Base-by-base conservation (phyloP, 1,140 invertebrate species). In the Drosophila sturtevanti region DNA sequence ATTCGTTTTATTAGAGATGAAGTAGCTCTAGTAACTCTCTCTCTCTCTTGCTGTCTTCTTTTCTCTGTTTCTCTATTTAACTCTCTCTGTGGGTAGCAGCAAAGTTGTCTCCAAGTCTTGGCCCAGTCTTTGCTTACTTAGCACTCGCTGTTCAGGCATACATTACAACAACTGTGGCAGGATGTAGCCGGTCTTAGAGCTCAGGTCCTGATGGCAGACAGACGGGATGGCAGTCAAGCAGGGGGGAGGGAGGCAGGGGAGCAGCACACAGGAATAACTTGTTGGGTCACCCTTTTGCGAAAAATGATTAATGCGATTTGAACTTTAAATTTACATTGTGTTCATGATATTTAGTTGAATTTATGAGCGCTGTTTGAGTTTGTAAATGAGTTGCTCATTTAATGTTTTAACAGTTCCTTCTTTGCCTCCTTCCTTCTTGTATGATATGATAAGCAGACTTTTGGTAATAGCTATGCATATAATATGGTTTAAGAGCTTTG, bases 381-480 rank as follows among this genome's bases (percentile, higher is more conserved):
- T 87, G 82, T 87, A 89, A 89, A 89, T 89, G 82, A 87, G 82
- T 87, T 89, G 84, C 82, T 89, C 82, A 87, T 89, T 89, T 89
- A 89, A 89, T 87, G 84, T 81, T 72, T 72, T 72, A 81, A 81
- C 81, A 87, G 71, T 68, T 7, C 61, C 67, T 38, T 65, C n/a
- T 66, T 27, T 37, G 10, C 54, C 14, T 16, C 27, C 4, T 21
- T 12, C 18, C 38, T 18, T 1, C 35, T 10, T 21, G 9, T n/a
- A 18, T 63, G 54, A n/a, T 5, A 24, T 9, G 54, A 18, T 10
- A 6, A 55, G 22, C 14, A 34, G 44, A 21, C 16, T 37, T 59
- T 27, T 34, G 11, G 21, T 5, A 24, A 27, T n/a, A 12, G 21
- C 18, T n/a, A 22, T 12, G n/a, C n/a, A n/a, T n/a, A 27, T 31